These are phyloP conservation scores for Lasioglossum oenotherae DNA, from an alignment of 2,888 invertebrate species.

Conservation along the genomic window DNA sequence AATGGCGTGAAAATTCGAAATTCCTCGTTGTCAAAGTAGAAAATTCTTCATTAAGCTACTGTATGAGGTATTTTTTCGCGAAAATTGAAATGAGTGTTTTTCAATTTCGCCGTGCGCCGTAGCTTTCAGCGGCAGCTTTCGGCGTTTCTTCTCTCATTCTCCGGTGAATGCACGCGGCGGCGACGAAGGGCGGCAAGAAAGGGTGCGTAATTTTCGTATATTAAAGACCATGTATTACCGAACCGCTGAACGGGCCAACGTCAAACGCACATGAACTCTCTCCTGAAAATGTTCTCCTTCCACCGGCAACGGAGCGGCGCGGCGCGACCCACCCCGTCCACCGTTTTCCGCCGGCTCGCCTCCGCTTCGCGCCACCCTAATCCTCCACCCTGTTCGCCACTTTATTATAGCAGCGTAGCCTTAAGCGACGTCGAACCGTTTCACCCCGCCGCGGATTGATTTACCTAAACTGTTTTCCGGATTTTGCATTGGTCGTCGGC, in stretches of 20 bases:
- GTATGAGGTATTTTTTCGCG: neutral
- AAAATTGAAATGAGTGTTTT: neutral
- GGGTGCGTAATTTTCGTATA: conserved; percentile 72
- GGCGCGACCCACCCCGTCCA: neutral
- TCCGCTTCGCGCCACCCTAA: conserved; percentile 49
- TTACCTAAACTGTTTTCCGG: conserved; percentile 77
- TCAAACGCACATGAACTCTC: conserved; percentile 76
- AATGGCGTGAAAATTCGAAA: neutral
- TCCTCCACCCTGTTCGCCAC: conserved; percentile 62
- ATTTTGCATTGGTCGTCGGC: conserved; percentile 75
- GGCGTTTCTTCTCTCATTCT: conserved; percentile 4
- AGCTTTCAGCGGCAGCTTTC: conserved; percentile 9
- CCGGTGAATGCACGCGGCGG: neutral
- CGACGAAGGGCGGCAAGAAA: conserved; percentile 7
- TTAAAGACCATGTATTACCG: conserved; percentile 73
- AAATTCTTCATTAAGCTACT: conserved; percentile 6
- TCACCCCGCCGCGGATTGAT: conserved; percentile 68
- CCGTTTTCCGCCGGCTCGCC: conserved; percentile 41
- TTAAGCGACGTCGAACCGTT: conserved; percentile 65
- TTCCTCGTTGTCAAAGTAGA: neutral
- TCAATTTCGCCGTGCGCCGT: neutral
- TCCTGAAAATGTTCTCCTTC: conserved; percentile 60
- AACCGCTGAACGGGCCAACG: conserved; percentile 77
- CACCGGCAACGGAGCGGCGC: neutral
- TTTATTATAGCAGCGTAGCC: conserved; percentile 68